Conservation (phyloP, 2,797 vertebrate genomes). For the Naso thynnoides region DNA sequence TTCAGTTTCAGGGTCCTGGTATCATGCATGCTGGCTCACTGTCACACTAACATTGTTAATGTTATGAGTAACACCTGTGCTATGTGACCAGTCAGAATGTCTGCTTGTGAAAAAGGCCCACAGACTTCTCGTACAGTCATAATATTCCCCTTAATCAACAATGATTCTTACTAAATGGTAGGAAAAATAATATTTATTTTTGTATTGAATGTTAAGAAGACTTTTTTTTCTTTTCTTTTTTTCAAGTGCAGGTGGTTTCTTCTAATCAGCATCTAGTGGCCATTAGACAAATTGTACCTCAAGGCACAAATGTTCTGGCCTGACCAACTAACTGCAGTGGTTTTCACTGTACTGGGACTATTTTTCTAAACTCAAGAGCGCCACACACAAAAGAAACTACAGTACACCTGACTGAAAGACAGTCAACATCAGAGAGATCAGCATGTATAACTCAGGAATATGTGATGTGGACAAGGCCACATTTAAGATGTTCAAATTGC, state of each 20-base stretch:
- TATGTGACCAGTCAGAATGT: neutral
- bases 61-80: too few relatives aligned
- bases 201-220: too few relatives aligned
- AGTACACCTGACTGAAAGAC: too few relatives aligned
- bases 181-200: neutral
- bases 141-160: neutral
- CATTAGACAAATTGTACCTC: constrained; percentile 14
- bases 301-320: neutral
- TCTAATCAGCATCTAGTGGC: constrained; percentile 35
- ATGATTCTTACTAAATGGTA: neutral
- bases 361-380: too few relatives aligned
- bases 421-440: too few relatives aligned
- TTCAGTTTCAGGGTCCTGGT: neutral
- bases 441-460: too few relatives aligned
- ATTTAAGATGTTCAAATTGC: too few relatives aligned
- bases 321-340: neutral
- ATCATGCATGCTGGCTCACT: neutral
- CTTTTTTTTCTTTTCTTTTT: neutral
- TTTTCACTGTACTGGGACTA: neutral
- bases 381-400: too few relatives aligned
- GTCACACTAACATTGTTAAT: too few relatives aligned
- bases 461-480: too few relatives aligned
- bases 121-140: neutral
- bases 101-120: neutral
- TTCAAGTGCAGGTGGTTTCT: neutral